Evolutionary conservation across 1,140 invertebrate species (phyloP).

Genomic region (Conus betulinus): DNA sequence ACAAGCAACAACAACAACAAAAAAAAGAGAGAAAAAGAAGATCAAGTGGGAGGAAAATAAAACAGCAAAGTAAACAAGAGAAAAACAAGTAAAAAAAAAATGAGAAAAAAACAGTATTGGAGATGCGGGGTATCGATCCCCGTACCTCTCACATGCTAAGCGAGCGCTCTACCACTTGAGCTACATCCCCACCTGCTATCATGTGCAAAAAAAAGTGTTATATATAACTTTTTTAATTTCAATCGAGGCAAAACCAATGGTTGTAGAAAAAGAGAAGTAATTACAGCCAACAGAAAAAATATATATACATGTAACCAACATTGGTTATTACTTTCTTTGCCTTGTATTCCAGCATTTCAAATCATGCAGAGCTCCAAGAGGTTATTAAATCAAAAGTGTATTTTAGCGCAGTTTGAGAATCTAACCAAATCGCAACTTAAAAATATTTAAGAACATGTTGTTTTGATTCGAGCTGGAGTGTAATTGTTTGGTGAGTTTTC

Average conservation of each 20-base stretch:
- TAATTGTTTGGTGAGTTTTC: too few species aligned
- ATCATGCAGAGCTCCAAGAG: too few species aligned
- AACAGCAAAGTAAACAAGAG: not conserved
- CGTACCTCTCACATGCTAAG: conserved; percentile 42
- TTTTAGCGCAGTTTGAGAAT: too few species aligned
- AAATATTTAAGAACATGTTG: too few species aligned
- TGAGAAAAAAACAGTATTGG: not conserved
- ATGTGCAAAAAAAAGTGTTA: not conserved
- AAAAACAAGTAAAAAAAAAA: not conserved
- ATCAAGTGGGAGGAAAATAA: conserved; percentile 13
- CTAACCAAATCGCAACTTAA: too few species aligned
- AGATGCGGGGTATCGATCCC: conserved; percentile 42
- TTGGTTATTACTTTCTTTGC: not conserved
- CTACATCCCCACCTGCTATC: conserved; percentile 36
- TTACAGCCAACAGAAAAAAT: not conserved
- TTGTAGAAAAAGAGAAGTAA: not conserved
- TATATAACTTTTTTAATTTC: not conserved
- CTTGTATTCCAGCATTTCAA: too few species aligned
- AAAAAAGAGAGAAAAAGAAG: not conserved
- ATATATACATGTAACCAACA: not conserved
- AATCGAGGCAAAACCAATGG: not conserved
- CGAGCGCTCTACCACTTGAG: conserved; percentile 41
- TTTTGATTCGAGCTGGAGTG: too few species aligned
- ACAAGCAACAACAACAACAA: not conserved
- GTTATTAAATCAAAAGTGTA: too few species aligned